Evolutionary conservation across 1,140 invertebrate species (phyloP).

Genomic region (Periplaneta americana): DNA sequence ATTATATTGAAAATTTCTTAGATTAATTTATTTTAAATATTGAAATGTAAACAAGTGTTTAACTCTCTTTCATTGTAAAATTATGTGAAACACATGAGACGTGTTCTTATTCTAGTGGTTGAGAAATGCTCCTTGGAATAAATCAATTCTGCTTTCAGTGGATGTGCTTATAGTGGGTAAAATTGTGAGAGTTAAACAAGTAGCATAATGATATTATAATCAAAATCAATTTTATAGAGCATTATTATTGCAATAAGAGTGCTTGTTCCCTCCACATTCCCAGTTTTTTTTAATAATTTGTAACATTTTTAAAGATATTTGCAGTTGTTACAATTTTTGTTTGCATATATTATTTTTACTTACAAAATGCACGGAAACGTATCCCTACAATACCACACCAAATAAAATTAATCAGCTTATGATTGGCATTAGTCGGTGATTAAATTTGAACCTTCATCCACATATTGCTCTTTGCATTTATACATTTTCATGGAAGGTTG

Average conservation of each 20-base stretch:
- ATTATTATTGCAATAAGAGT: background rate
- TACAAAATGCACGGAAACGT: background rate
- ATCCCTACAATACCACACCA: background rate
- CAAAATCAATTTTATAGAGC: background rate
- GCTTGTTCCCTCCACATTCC: background rate
- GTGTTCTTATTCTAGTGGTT: too few relatives aligned
- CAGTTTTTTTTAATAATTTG: too few relatives aligned
- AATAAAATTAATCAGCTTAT: background rate
- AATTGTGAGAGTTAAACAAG: background rate
- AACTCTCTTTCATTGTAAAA: too few relatives aligned
- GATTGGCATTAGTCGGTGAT: background rate
- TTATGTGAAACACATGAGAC: too few relatives aligned
- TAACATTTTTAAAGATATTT: too few relatives aligned
- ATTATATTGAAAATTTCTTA: too few relatives aligned
- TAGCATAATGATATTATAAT: background rate
- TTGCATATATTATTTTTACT: background rate
- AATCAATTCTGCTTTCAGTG: background rate
- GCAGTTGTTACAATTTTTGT: background rate
- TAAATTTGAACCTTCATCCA: background rate
- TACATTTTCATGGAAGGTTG: background rate
- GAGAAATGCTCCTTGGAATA: too few relatives aligned
- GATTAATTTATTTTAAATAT: too few relatives aligned
- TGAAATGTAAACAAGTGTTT: too few relatives aligned
- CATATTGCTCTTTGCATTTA: background rate
- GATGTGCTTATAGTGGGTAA: background rate